These are phyloP conservation scores for Protobothrops mucrosquamatus DNA, from an alignment of 2,113 vertebrate species.

Conservation along the genomic window DNA sequence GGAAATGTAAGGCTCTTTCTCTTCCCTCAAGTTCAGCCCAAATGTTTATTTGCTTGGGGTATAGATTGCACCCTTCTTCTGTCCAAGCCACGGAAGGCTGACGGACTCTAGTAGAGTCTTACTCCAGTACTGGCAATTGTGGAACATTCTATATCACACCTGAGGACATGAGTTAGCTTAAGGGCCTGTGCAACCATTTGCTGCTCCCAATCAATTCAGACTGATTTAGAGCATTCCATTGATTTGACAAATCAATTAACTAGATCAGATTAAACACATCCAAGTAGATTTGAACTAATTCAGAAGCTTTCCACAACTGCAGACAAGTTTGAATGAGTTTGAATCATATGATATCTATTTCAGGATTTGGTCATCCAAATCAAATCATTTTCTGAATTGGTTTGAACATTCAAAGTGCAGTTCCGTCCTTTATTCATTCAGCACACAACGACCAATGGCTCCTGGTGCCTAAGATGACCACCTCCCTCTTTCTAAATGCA, in stretches of 20 bases:
- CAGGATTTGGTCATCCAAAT: not conserved
- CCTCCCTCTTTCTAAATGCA: not conserved
- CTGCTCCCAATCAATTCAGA: not conserved
- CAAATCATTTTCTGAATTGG: not conserved
- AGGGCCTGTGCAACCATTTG: not conserved
- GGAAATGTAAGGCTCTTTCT: not conserved
- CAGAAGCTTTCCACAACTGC: not conserved
- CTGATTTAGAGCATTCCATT: not conserved
- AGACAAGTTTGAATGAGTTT: not conserved
- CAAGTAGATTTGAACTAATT: not conserved
- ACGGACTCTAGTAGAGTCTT: not conserved
- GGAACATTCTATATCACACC: not conserved
- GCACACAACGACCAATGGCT: not conserved
- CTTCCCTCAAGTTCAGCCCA: not conserved
- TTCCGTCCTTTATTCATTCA: not conserved
- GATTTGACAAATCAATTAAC: not conserved
- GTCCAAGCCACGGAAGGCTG: not conserved
- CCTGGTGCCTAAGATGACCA: not conserved
- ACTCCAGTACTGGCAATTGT: not conserved
- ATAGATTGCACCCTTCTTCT: not conserved
- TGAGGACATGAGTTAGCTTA: not conserved
- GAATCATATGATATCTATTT: not conserved
- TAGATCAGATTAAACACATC: not conserved
- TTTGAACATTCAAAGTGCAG: not conserved
- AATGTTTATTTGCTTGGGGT: not conserved